These are phyloP conservation scores for Phenganax marumi DNA, from an alignment of 92 coral and sea anemone species.

Conservation along the genomic window DNA sequence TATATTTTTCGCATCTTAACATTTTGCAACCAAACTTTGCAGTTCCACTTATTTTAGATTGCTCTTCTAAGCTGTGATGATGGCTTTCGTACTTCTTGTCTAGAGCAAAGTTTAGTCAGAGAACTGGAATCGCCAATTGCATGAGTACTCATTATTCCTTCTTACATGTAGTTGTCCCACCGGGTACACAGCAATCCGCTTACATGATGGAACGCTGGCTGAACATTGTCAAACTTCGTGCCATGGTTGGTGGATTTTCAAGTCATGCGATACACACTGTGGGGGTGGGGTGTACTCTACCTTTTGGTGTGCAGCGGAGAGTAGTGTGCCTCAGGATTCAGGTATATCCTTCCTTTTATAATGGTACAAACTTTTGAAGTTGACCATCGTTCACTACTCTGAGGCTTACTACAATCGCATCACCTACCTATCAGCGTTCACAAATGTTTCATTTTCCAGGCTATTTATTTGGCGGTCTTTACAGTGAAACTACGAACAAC, in stretches of 20 bases:
- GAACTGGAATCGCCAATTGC: too few species aligned
- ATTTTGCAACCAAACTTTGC: too few species aligned
- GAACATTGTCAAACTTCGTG: constrained; percentile 71
- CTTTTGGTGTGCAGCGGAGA: constrained; percentile 85
- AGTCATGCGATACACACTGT: constrained; percentile 65
- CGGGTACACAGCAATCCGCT: constrained; percentile 70
- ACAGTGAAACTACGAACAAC: constrained; percentile 60
- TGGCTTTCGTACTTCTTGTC: too few species aligned
- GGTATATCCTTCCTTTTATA: background rate
- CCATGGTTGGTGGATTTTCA: constrained; percentile 70
- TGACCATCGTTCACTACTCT: too few species aligned
- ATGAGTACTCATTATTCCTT: background rate
- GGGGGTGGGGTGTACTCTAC: constrained; percentile 72
- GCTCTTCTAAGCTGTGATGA: too few species aligned
- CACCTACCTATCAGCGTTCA: too few species aligned
- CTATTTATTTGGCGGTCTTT: constrained; percentile 78
- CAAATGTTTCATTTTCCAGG: constrained; percentile 38
- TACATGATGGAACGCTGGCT: constrained; percentile 80
- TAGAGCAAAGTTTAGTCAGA: too few species aligned
- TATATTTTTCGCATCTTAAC: too few species aligned
- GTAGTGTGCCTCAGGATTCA: constrained; percentile 46
- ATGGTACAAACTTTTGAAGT: too few species aligned
- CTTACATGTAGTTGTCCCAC: constrained; percentile 63
- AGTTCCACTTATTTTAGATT: too few species aligned
- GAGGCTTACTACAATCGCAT: too few species aligned